Conservation (phyloP, 2,113 vertebrate genomes). For the Hymenochirus boettgeri region DNA sequence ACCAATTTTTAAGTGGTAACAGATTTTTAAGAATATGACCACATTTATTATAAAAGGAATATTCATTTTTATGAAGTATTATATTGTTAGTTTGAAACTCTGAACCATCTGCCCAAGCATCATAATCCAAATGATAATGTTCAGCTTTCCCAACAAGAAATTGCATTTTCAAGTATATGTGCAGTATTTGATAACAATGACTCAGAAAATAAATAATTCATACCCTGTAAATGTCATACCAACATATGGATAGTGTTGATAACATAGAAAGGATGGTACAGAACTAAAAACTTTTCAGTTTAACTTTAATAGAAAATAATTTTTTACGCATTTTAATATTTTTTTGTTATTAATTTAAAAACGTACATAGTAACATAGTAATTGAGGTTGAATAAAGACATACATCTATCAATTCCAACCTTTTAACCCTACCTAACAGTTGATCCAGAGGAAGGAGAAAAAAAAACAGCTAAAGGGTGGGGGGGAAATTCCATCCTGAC, state of each 20-base stretch:
- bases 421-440: too few relatives aligned
- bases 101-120: slow-evolving; percentile 32
- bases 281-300: not conserved
- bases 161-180: slow-evolving; percentile 19
- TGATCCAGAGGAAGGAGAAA: too few relatives aligned
- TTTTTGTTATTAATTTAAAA: too few relatives aligned
- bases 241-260: slow-evolving; percentile 32
- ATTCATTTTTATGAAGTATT: slow-evolving; percentile 24
- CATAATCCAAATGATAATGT: slow-evolving; percentile 30
- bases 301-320: not conserved
- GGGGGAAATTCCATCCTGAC: too few relatives aligned
- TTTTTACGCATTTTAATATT: too few relatives aligned
- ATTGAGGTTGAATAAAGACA: too few relatives aligned
- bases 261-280: not conserved
- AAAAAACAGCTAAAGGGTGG: too few relatives aligned
- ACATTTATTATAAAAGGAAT: slow-evolving; percentile 23
- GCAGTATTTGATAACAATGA: slow-evolving; percentile 30
- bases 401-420: too few relatives aligned
- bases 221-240: slow-evolving; percentile 20
- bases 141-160: slow-evolving; percentile 21
- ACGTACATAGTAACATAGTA: too few relatives aligned
- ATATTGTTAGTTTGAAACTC: slow-evolving; percentile 4
- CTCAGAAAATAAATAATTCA: slow-evolving; percentile 41
- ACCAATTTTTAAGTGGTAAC: slow-evolving; percentile 8
- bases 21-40: slow-evolving; percentile 10